Conservation (phyloP, 2,113 vertebrate species). For the Spilogale gracilis region DNA sequence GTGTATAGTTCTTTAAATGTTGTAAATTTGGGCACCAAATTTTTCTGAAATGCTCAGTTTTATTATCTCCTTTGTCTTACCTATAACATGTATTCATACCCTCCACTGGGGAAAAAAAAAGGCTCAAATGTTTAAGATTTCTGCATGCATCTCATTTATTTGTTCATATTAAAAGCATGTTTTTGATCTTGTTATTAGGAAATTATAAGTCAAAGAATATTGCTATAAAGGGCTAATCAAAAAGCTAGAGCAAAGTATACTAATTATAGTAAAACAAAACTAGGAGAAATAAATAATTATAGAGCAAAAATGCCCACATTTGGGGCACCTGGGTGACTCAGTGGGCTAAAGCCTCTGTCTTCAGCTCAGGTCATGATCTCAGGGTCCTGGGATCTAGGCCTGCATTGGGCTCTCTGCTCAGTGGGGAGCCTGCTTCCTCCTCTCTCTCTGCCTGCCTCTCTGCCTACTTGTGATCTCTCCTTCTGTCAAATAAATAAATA, state of each 20-base stretch:
- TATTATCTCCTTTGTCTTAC: neutral
- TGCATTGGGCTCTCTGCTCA: no score
- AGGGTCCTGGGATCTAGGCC: no score
- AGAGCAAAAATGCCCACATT: neutral
- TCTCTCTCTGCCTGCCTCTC: no score
- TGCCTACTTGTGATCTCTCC: no score
- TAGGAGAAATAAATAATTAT: neutral
- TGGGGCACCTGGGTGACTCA: no score
- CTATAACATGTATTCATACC: neutral
- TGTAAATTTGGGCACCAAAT: neutral
- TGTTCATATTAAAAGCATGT: neutral
- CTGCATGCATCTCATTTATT: neutral
- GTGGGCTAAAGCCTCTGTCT: no score
- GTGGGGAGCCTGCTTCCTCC: no score
- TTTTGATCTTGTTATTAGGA: neutral
- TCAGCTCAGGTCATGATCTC: no score
- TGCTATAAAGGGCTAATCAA: neutral
- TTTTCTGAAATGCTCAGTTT: neutral
- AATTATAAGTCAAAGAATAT: conserved; percentile 6
- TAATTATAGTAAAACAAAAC: neutral
- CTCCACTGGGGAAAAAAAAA: neutral
- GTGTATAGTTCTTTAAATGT: neutral
- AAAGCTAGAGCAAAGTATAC: neutral
- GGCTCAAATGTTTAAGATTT: neutral
- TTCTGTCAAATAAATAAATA: no score